These are phyloP conservation scores for Campylorhamphus procurvoides DNA, from an alignment of 2,113 vertebrate genomes.

Conservation along the genomic window DNA sequence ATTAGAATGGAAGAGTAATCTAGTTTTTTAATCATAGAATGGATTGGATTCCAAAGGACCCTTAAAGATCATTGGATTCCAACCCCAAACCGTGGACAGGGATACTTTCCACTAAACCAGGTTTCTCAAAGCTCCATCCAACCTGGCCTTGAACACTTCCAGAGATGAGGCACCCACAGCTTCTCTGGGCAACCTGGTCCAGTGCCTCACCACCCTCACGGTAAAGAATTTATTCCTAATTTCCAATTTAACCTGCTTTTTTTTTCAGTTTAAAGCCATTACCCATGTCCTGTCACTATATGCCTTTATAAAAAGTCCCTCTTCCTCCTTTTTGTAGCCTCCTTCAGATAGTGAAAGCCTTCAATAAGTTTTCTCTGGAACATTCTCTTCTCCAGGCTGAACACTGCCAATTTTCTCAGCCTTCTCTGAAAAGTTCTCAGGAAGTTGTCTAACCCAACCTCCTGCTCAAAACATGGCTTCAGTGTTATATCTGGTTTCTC, in stretches of 20 bases:
- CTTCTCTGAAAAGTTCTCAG: not conserved
- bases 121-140: not conserved
- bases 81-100: not conserved
- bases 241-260: not conserved
- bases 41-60: not conserved
- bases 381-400: not conserved
- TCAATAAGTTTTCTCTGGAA: not conserved
- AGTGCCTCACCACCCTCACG: not conserved
- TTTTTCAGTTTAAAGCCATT: not conserved
- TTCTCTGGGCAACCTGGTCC: not conserved
- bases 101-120: not conserved
- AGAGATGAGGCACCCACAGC: not conserved
- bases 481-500: not conserved
- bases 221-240: not conserved
- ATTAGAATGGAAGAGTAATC: not conserved
- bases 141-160: not conserved
- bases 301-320: not conserved
- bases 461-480: not conserved
- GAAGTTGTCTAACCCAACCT: not conserved
- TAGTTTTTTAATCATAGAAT: not conserved
- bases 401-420: not conserved
- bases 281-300: not conserved
- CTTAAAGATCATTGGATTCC: not conserved
- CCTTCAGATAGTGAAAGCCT: not conserved
- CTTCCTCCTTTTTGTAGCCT: not conserved